Evolutionary conservation across 2,113 vertebrate species (phyloP).

Genomic region (Myiagra hebetior): DNA sequence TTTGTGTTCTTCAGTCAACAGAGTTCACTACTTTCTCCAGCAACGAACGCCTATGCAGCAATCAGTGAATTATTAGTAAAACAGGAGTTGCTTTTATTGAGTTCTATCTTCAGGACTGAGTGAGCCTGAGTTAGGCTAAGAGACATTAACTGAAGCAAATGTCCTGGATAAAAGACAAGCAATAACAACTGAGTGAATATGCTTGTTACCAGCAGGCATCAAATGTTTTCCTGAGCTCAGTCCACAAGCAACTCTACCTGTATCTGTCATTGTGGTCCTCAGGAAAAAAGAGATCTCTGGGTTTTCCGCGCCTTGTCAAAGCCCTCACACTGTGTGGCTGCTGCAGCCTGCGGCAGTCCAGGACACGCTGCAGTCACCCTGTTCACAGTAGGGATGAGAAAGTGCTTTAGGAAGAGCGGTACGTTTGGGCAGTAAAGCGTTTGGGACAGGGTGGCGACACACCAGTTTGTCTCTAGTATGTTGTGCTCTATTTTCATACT

Average conservation of each 20-base stretch:
- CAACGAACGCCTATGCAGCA: neutral
- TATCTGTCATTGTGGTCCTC: neutral
- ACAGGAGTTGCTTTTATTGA: neutral
- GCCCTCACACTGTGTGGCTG: neutral
- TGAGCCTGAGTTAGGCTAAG: neutral
- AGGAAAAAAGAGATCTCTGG: neutral
- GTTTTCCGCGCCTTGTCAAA: neutral
- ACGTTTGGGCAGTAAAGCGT: neutral
- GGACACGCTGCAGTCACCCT: rapidly evolving
- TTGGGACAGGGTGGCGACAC: neutral
- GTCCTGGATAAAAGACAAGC: neutral
- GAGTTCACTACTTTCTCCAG: neutral
- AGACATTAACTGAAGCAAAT: neutral
- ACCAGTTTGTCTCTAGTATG: neutral
- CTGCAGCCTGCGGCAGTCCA: neutral
- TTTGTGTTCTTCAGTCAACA: neutral
- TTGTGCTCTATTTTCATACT: neutral
- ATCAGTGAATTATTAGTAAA: neutral
- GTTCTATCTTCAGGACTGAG: neutral
- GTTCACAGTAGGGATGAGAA: neutral
- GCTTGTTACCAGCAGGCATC: neutral
- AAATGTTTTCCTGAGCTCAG: neutral
- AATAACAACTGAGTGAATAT: neutral
- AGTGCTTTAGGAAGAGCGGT: rapidly evolving
- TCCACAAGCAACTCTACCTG: neutral